Conservation (phyloP, 2,113 vertebrate genomes). For the Dromaius novaehollandiae region DNA sequence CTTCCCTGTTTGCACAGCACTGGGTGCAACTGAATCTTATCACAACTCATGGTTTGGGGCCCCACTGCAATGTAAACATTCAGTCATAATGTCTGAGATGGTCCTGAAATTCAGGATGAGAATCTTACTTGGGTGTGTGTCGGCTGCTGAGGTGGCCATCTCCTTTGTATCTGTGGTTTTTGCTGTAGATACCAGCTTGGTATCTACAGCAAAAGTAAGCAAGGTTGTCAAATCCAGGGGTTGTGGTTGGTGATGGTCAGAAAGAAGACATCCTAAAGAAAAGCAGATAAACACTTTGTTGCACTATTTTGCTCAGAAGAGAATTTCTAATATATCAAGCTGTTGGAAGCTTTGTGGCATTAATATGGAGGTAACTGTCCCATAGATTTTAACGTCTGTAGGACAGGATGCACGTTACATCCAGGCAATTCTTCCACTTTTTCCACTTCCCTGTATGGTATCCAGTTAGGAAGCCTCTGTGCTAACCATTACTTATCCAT, state of each 20-base stretch:
- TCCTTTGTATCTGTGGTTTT: neutral
- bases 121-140: neutral
- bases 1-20: neutral
- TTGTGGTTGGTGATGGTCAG: neutral
- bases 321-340: neutral
- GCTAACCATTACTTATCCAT: neutral
- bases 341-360: neutral
- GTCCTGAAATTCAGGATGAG: neutral
- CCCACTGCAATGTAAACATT: neutral
- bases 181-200: neutral
- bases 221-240: neutral
- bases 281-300: neutral
- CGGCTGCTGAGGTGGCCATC: neutral
- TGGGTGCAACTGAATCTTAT: neutral
- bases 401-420: neutral
- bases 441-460: neutral
- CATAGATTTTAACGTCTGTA: neutral
- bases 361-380: neutral
- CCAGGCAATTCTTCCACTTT: neutral
- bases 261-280: neutral
- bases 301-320: neutral
- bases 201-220: neutral
- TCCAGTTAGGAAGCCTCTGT: neutral
- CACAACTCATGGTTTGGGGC: neutral
- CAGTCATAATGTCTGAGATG: neutral